phyloP scores from a whole-genome alignment of 2,113 vertebrate species.

The Sylvia atricapilla region DNA sequence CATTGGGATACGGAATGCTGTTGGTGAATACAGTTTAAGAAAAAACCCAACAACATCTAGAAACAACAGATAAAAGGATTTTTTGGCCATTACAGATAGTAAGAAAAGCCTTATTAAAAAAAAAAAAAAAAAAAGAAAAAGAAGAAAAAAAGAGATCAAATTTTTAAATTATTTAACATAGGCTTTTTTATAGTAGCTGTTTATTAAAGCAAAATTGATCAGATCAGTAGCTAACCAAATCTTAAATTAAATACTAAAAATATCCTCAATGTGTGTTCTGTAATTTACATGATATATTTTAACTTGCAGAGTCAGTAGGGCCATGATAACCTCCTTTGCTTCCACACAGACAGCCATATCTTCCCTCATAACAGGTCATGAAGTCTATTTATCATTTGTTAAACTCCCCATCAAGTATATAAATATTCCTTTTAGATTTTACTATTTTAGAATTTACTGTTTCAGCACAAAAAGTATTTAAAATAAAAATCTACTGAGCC shows the following conservation, averaged over 20 bases:
- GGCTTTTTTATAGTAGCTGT: not conserved
- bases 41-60: conserved; percentile 1
- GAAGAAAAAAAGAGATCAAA: not conserved
- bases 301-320: not conserved
- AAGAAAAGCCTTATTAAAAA: not conserved
- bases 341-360: not conserved
- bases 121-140: not conserved
- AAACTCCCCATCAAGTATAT: not conserved
- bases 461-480: not conserved
- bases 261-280: not conserved
- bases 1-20: not conserved
- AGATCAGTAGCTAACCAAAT: not conserved
- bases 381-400: not conserved
- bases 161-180: not conserved
- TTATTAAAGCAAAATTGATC: not conserved
- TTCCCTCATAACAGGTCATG: not conserved
- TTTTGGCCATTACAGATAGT: not conserved
- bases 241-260: not conserved
- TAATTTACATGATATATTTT: not conserved
- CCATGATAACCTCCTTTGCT: not conserved
- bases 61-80: conserved; percentile 36
- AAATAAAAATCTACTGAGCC: not conserved
- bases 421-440: not conserved
- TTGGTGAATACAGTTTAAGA: not conserved
- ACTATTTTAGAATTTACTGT: not conserved